Base-by-base conservation (phyloP, 2,888 invertebrate species). In the Polyploca ridens region DNA sequence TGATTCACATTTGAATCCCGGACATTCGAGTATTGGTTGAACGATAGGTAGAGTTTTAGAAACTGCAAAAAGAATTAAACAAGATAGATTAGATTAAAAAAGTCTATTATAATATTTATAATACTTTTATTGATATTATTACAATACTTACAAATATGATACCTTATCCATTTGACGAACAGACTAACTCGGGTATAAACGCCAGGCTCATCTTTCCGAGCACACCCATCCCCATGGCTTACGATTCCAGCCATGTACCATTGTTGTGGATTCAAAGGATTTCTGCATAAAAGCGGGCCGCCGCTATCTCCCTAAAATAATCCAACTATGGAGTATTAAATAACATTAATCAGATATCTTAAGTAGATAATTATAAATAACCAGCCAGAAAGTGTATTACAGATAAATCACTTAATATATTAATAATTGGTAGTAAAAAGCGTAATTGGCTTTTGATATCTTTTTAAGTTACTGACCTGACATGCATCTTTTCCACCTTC, bases 171-270 rank as follows among this genome's bases (percentile, higher is more conserved):
- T 67, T 96, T 94, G n/a, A 96, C 86, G 81, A 95, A 97, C 35
- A 96, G 90, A 71, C 96, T 96, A 27, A 98, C 96, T 87, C 96
- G 94, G 0, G 98, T 97, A 79, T 98, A 98, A 61, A 96, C 97
- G 2, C 98, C 98, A 19, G 97, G 97, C 83, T 98, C 97, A 68
- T 95, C 94, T 63, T 96, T 95, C 71, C 97, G 95, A 27, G 96
- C 98, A 86, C 98, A 98, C 4, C 98, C 98, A 77, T 97, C 96
- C 33, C 98, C 98, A 81, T 98, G 98, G 80, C 98, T 98, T 0
- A 98, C 97, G 63, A 98, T 95, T 0, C 98, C 98, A 6, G 96
- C 97, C 68, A 97, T 93, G 83, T 97, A 97, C 96, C 97, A 97
- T 79, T 96, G 96, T 69, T 95, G 94, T 0, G 94, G 86, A 78